phyloP scores from a whole-genome alignment of 2,797 vertebrate genomes.

The Tamandua tetradactyla region DNA sequence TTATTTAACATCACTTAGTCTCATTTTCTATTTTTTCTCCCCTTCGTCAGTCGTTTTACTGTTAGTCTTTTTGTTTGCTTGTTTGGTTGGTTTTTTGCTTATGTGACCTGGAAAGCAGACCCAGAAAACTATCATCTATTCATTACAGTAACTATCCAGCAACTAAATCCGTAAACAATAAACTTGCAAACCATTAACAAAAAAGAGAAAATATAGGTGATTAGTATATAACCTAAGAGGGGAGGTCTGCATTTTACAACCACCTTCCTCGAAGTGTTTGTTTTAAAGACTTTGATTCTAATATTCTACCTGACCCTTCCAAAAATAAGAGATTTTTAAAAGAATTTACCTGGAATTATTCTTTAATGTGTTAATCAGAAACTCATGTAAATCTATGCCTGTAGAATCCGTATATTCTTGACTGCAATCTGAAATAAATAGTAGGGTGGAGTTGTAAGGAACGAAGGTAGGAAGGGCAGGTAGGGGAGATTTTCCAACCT shows the following conservation, averaged over 20 bases:
- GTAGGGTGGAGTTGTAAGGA: constrained; percentile 8
- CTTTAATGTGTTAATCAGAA: constrained; percentile 95
- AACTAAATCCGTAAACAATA: neutral
- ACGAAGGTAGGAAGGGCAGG: fast-evolving
- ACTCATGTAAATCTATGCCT: constrained; percentile 96
- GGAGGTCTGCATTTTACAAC: neutral
- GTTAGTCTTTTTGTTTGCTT: no score
- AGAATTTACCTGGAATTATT: constrained; percentile 92
- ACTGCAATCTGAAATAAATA: constrained; percentile 92
- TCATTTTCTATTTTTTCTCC: neutral
- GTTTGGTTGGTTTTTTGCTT: neutral
- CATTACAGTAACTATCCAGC: neutral
- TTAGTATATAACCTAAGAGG: neutral
- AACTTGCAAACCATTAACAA: neutral
- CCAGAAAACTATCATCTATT: neutral
- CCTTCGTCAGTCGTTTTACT: neutral
- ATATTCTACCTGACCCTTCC: neutral
- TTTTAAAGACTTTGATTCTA: neutral
- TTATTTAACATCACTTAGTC: neutral
- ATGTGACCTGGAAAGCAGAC: neutral
- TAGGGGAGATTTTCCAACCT: neutral
- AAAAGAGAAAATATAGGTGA: constrained; percentile 8
- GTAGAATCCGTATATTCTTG: constrained; percentile 97
- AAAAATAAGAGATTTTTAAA: neutral
- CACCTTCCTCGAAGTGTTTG: neutral